A percentile compares a stretch with the other conserved stretches of the same genome.
Evolutionary conservation across 1,140 invertebrate genomes (phyloP).

Genomic region (Papilio dardanus): DNA sequence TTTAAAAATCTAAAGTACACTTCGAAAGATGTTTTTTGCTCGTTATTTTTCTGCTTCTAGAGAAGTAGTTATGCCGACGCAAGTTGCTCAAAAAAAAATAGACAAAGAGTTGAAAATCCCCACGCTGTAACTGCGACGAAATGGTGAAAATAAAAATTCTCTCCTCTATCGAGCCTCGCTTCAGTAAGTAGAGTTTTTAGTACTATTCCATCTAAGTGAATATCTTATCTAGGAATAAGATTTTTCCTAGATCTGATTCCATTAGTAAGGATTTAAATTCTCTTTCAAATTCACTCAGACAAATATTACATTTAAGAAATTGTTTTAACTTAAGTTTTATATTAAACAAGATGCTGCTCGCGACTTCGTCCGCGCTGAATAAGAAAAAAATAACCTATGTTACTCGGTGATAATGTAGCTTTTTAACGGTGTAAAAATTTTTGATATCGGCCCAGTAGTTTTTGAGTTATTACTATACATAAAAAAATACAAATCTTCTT

Average conservation of each 20-base stretch:
- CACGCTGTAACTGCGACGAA: slow-evolving; percentile 12
- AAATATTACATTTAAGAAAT: too few relatives aligned
- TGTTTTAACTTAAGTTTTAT: too few relatives aligned
- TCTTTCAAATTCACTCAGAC: not conserved
- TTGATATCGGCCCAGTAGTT: too few relatives aligned
- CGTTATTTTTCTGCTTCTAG: slow-evolving; percentile 21
- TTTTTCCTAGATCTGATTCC: not conserved
- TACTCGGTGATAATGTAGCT: too few relatives aligned
- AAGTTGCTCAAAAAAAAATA: slow-evolving; percentile 12
- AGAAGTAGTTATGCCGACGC: slow-evolving; percentile 17
- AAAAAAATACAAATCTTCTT: too few relatives aligned
- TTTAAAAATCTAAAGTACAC: slow-evolving; percentile 19
- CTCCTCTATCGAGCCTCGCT: not conserved
- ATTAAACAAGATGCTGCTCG: too few relatives aligned
- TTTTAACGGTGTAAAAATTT: too few relatives aligned
- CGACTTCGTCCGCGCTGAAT: too few relatives aligned
- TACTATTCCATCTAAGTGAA: not conserved
- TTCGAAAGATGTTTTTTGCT: slow-evolving; percentile 20
- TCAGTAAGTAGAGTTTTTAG: slow-evolving; percentile 16
- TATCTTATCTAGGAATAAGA: not conserved
- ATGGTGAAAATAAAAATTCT: slow-evolving; percentile 14
- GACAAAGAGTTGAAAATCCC: slow-evolving; percentile 23
- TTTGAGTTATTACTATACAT: too few relatives aligned
- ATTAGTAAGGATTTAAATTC: not conserved
- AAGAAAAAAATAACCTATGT: too few relatives aligned